Percentiles rank a stretch among this genome's conserved stretches.
phyloP scores from a whole-genome alignment of 2,797 vertebrate species.

The Fistularia commersonii region DNA sequence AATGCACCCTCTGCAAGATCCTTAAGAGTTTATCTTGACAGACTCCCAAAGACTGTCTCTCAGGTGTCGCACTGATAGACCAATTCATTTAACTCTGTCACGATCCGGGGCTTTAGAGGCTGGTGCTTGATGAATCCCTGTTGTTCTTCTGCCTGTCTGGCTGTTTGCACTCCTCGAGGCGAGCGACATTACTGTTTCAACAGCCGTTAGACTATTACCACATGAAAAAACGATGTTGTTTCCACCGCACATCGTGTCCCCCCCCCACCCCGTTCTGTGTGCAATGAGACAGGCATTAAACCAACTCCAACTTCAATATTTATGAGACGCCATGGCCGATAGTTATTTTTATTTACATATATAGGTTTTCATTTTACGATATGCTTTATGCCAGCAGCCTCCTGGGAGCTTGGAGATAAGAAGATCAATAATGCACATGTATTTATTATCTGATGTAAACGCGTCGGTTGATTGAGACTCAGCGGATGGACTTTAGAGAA shows the following conservation, averaged over 20 bases:
- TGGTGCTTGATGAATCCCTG: constrained; percentile 62
- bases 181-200: constrained; percentile 51
- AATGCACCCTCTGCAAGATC: constrained; percentile 59
- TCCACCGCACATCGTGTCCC: constrained; percentile 23
- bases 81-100: constrained; percentile 74
- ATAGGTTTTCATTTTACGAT: too few species aligned
- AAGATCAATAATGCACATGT: too few species aligned
- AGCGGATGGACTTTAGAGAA: too few species aligned
- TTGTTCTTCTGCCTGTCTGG: constrained; percentile 51
- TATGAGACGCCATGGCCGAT: too few species aligned
- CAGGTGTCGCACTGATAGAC: constrained; percentile 71
- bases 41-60: constrained; percentile 66
- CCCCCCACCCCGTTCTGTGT: constrained; percentile 24
- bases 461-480: too few species aligned
- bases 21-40: constrained; percentile 69
- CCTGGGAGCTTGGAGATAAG: too few species aligned
- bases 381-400: too few species aligned
- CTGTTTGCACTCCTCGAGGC: constrained; percentile 57
- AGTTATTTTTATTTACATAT: too few species aligned
- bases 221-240: constrained; percentile 17
- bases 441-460: too few species aligned
- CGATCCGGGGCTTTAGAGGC: constrained; percentile 58
- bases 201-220: constrained; percentile 46
- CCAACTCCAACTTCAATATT: too few species aligned
- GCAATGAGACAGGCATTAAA: too few species aligned